Evolutionary conservation across 2,113 vertebrate genomes (phyloP), one percentile per base, ranked within the genome.

Genomic region (Peromyscus californicus): DNA sequence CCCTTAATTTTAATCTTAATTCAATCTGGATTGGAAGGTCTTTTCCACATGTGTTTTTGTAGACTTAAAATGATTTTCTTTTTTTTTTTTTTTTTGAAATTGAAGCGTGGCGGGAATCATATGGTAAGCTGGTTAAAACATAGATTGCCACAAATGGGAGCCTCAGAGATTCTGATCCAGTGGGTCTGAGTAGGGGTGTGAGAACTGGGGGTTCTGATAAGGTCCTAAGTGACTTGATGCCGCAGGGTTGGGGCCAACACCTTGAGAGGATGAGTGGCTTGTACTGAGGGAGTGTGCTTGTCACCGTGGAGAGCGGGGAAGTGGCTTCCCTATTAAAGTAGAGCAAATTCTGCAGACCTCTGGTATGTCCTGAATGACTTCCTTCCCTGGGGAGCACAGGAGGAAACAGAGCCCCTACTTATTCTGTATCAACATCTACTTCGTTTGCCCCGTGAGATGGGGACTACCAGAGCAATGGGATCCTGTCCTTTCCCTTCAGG

Each of bases 1-100:
- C 65, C 4, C 97, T 97, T 97, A 78, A 94, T 96, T 84, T 93
- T 92, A 83, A 89, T 95, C 76, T 88, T 76, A 88, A 90, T 82
- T 93, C 89, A 95, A 3, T 91, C 93, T 93, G 96, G 89, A 21
- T 92, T 86, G 48, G 91, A 70, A 87, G n/a, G 63, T 31, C n/a
- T 90, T 89, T 92, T 82, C 21, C 93, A 63, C 82, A 86, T 59
- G 82, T 36, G 48, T 89, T 84, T 91, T 42, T 7, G 48, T 80
- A 63, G 63, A 48, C 54, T 85, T 54, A 72, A 72, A 80, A 72
- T 8, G 26, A 39, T 57, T 57, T 39, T 39, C n/a, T n/a, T n/a
- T 80, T 89, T 54, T 69, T 78, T 36, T 48, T 48, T 48, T 48
- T 48, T 48, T 45, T 45, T 45, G 45, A 63, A 59, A 85, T 72